Percentiles rank a stretch among this genome's conserved stretches.
phyloP scores from a whole-genome alignment of 2,797 vertebrate species.

The Cottoperca gobio region DNA sequence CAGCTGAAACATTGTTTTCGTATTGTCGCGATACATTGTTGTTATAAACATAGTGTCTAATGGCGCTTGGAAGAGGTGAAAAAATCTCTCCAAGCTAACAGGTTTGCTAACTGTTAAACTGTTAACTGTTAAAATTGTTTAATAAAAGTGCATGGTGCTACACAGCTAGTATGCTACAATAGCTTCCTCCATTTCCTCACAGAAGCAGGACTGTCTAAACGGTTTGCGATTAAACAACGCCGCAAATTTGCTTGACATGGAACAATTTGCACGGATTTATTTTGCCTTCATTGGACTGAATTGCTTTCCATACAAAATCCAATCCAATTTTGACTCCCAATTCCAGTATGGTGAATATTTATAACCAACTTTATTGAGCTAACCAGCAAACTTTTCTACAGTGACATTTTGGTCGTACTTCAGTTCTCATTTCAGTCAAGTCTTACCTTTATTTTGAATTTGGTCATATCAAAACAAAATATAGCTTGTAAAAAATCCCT shows the following conservation, averaged over 20 bases:
- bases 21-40: no score
- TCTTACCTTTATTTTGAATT: neutral
- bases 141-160: neutral
- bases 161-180: neutral
- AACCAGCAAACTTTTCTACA: no score
- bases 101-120: no score
- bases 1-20: neutral
- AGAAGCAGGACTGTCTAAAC: neutral
- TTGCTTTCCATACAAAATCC: neutral
- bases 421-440: neutral
- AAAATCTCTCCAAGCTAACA: neutral
- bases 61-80: neutral
- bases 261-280: neutral
- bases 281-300: neutral
- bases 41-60: neutral
- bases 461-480: slow-evolving; percentile 2
- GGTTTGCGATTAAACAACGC: neutral
- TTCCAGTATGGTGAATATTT: neutral
- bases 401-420: neutral
- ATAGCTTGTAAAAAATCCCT: neutral
- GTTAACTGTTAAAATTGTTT: no score
- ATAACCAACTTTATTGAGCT: neutral
- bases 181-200: neutral
- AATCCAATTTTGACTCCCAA: neutral
- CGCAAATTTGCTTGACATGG: neutral